Base-by-base conservation (phyloP, 2,888 invertebrate species). In the Imbricaverruca yamaguchii region DNA sequence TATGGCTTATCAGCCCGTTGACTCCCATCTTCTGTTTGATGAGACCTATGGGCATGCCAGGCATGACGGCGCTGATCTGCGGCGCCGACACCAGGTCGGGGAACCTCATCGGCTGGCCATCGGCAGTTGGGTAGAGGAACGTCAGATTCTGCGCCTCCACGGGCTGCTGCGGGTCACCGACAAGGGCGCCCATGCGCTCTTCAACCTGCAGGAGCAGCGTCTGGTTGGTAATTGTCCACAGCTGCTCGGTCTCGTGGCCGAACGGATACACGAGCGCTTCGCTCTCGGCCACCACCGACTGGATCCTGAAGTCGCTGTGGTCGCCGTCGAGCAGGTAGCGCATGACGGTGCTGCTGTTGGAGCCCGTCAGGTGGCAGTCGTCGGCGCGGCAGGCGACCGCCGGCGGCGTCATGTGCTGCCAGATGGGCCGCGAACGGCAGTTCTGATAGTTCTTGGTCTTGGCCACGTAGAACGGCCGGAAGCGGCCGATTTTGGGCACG, bases 361-460 rank as follows among this genome's bases (percentile, higher is more conserved):
- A 55, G 21, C 53, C 74, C 21, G 74, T 74, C 74, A 74, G 74
- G 74, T 74, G 21, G 74, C 74, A 74, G 74, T 74, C 74, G 55
- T 74, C 74, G 74, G 74, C 9, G 74, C 55, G 74, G 55, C 74
- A 74, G 21, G 74, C 18, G 10, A 74, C 74, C 15, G 74, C 74
- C 21, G 18, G 18, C 10, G 74, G 74, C 18, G 74, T 74, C 74
- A 74, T 39, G 74, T 74, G 74, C 39, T 84, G 82, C 78, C 84
- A 84, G 59, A 85, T 84, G 74, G 87, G 85, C 82, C 86, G 85
- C 81, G 85, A 83, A 80, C 82, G 82, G 85, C 88, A 88, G 83
- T 86, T 86, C 82, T 87, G 86, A 85, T 87, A 87, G 86, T 89
- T 87, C 84, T 87, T 84, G 69, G 87, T 85, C 85, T 88, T 88